Evolutionary conservation across 2,888 invertebrate species (phyloP).

Genomic region (Drosophila vallismaia): DNA sequence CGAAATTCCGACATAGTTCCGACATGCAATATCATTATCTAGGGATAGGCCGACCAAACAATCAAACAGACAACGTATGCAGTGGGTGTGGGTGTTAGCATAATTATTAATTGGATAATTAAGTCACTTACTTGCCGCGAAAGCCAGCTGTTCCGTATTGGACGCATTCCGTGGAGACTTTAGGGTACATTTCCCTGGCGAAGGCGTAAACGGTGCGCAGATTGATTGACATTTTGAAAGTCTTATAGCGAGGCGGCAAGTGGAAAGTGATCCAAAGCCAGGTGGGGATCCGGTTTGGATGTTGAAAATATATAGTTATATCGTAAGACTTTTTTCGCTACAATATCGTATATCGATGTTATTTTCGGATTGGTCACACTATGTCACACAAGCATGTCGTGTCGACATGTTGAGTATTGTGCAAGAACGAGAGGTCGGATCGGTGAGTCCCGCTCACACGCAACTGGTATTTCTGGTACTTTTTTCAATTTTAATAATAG

Average conservation of each 20-base stretch:
- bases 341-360: no score
- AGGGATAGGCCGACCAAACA: constrained; percentile 21
- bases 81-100: constrained; percentile 24
- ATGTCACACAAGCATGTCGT: no score
- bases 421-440: no score
- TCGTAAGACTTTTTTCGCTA: no score
- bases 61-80: constrained; percentile 21
- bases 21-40: constrained; percentile 40
- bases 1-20: constrained; percentile 20
- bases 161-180: constrained; percentile 87
- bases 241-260: constrained; percentile 3
- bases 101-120: constrained; percentile 19
- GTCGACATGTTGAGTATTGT: no score
- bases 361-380: no score
- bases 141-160: constrained; percentile 95
- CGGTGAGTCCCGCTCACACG: no score
- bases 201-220: constrained; percentile 87
- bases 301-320: no score
- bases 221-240: constrained; percentile 81
- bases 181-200: constrained; percentile 91
- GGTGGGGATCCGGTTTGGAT: constrained; percentile 29
- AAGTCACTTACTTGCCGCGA: constrained; percentile 86
- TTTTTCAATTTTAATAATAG: no score
- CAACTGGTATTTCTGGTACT: no score
- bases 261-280: constrained; percentile 30